Base-by-base conservation (phyloP, 2,888 invertebrate species). In the Lasioglossum vierecki region DNA sequence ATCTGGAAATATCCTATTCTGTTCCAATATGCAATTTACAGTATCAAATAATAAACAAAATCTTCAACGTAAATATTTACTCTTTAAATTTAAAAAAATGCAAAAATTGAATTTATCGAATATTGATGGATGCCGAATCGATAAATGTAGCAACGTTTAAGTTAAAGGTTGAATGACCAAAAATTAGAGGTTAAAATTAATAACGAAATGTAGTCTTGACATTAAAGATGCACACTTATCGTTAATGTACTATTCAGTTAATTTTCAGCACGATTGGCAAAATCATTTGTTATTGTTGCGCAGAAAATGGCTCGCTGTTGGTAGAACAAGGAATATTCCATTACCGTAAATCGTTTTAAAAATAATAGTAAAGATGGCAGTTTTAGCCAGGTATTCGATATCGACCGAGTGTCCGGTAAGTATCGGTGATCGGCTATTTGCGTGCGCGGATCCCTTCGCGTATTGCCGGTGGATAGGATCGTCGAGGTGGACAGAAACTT, bases 381-480 rank as follows among this genome's bases (percentile, higher is more conserved):
- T 30, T 15, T 15, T 13, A 63, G 60, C 63, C 15, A 15, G 63
- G 63, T 63, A 63, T 63, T 63, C 63, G 30, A 63, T 63, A 30
- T 63, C 63, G 30, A 15, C 30, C 30, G 30, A 30, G 15, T 63
- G 63, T 30, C 22, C 35, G 4, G 66, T 35, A 35, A 39, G 49
- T 13, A 44, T 74, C 39, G n/a, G 11, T 53, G 57, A 72, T 49
- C 60, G 83, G 11, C 44, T 74, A 75, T 73, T 85, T 60, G 86
- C 83, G 83, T 76, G 79, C 44, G n/a, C 39, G 22, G 13, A 68
- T 68, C 70, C 68, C 53, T 60, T 75, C 63, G 80, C 85, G 80
- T 80, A 85, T 82, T 75, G 46, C 30, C n/a, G 49, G 68, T 15
- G 75, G 63, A 81, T 77, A 49, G 74, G 73, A 76, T 70, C 75